Base-by-base conservation (phyloP, 1,140 invertebrate genomes). In the Mercenaria mercenaria region DNA sequence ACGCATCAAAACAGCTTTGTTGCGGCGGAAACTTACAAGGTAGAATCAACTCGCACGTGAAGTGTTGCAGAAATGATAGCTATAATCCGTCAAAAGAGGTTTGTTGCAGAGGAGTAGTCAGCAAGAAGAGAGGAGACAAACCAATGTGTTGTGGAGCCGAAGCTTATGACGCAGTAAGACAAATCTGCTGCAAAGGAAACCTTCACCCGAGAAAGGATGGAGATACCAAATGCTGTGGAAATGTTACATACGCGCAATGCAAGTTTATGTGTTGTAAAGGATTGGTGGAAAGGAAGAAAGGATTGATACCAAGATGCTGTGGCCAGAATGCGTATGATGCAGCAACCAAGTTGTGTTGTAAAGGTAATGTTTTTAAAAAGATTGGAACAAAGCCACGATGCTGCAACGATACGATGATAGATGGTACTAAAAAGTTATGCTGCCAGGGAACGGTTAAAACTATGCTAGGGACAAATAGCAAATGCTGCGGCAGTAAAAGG, bases 251-350 rank as follows among this genome's bases (percentile, higher is more conserved):
- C 52, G 64, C 32, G 15, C 80, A 76, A 47, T 83, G 80, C 43
- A 89, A 89, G 20, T 83, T 61, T n/a, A 83, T 89, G 88, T 89
- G 88, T 34, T 89, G 88, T 59, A 20, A 77, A 29, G 88, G 81
- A 8, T 39, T 34, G 2, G 67, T 84, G 8, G n/a, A 43, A 34
- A 72, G 29, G 43, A 89, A 83, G 41, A 64, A 37, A 8, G 88
- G 88, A 0, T 47, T 83, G 8, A 20, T 89, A 43, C 80, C 88
- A 20, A 74, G 52, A 76, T 89, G 88, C 56, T 89, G 88, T 41
- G 69, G 72, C 0, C n/a, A 77, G 2, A 59, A 13, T 18, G n/a
- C 47, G 23, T 89, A 83, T 50, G 88, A 89, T 74, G 88, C 80
- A 1, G 80, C 80, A 18, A 34, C 59, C 1, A 69, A 59, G n/a